These are phyloP conservation scores for Pitta sordida DNA, from an alignment of 2,113 vertebrate genomes.

Conservation along the genomic window DNA sequence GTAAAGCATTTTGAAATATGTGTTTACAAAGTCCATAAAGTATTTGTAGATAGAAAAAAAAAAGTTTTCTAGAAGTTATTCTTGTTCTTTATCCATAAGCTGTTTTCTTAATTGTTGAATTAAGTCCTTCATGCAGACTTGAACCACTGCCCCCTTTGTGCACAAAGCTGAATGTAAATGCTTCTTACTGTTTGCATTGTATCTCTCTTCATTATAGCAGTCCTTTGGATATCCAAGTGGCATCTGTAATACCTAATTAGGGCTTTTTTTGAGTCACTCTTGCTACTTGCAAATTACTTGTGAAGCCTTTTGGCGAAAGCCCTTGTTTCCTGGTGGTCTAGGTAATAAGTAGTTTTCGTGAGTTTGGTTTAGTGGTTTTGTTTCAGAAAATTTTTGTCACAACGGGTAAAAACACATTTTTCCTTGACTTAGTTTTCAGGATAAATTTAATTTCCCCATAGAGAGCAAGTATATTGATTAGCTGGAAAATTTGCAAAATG, in stretches of 20 bases:
- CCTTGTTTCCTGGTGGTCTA: neutral
- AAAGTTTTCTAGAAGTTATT: neutral
- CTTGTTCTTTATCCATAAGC: neutral
- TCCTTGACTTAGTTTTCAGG: neutral
- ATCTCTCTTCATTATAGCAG: accelerated
- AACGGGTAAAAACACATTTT: neutral
- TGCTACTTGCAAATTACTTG: neutral
- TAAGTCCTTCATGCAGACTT: neutral
- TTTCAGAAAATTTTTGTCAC: neutral
- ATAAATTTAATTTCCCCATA: neutral
- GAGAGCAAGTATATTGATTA: neutral
- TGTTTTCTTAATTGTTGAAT: neutral
- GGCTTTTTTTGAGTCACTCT: neutral
- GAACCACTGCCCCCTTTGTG: neutral
- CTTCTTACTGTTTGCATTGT: neutral
- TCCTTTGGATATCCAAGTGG: neutral
- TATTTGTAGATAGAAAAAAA: neutral
- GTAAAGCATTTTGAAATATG: neutral
- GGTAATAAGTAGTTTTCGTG: neutral
- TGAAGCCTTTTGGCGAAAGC: neutral
- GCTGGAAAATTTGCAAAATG: neutral
- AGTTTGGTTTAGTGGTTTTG: neutral
- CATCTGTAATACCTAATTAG: neutral
- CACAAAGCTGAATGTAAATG: neutral
- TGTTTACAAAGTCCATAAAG: neutral